Percentiles rank a stretch among this genome's conserved stretches.
phyloP scores from a whole-genome alignment of 2,888 invertebrate genomes.

The Cephus pulcher region DNA sequence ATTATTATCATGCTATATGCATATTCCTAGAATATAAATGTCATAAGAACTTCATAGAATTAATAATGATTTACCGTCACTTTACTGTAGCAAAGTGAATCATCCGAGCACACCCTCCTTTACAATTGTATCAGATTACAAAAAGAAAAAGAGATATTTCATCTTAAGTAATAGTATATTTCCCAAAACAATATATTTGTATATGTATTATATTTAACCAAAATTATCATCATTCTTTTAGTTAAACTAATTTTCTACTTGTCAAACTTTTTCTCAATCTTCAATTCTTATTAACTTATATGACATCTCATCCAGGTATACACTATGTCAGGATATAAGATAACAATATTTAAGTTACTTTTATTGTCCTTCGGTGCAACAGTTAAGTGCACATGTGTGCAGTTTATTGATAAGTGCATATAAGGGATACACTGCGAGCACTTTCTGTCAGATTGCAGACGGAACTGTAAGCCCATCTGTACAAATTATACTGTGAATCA shows the following conservation, averaged over 20 bases:
- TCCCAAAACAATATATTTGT: background rate
- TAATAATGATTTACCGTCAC: background rate
- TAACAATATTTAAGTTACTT: background rate
- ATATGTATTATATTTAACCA: background rate
- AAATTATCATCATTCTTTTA: background rate
- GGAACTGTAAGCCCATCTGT: background rate
- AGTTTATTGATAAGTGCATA: background rate
- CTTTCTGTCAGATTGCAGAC: background rate
- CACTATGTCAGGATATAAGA: background rate
- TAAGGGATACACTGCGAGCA: background rate
- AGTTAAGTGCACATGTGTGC: background rate
- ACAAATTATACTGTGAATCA: background rate
- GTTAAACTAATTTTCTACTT: background rate
- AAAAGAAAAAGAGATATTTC: background rate
- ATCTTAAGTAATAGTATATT: background rate
- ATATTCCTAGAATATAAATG: background rate
- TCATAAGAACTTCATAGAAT: background rate
- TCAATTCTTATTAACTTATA: background rate
- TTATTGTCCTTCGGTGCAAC: background rate
- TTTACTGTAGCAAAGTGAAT: background rate
- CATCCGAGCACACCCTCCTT: background rate
- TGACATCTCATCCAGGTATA: background rate
- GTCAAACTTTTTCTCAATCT: background rate
- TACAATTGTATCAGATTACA: background rate
- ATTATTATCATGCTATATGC: background rate